Evolutionary conservation across 2,888 invertebrate species (phyloP).

Genomic region (Herminia tarsipennalis): DNA sequence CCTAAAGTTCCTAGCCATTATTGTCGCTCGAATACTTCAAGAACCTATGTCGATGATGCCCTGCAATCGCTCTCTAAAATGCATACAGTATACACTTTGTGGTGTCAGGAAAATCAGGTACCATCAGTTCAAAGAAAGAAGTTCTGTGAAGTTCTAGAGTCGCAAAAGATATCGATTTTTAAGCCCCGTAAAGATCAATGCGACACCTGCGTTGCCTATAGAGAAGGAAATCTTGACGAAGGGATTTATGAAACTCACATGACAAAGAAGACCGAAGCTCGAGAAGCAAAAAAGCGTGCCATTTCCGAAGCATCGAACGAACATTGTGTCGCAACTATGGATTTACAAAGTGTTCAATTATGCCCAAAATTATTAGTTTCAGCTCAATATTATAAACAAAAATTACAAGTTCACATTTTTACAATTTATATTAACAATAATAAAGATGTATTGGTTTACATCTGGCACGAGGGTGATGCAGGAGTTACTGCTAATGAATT

Average conservation of each 20-base stretch:
- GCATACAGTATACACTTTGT: not conserved
- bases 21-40: not conserved
- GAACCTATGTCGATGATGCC: not conserved
- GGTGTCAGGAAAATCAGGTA: not conserved
- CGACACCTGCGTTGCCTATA: not conserved
- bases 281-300: not conserved
- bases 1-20: not conserved
- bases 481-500: conserved; percentile 8
- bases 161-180: conserved; percentile 3
- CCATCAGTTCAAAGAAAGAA: no score
- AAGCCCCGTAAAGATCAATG: conserved; percentile 10
- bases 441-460: conserved; percentile 7
- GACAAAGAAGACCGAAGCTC: not conserved
- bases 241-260: conserved; percentile 2
- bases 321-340: not conserved
- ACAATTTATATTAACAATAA: conserved; percentile 8
- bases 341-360: not conserved
- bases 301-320: not conserved
- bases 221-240: not conserved
- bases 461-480: conserved; percentile 12
- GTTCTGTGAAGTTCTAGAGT: not conserved
- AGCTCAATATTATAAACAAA: no score
- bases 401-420: no score
- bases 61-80: not conserved
- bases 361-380: not conserved